A percentile compares a stretch with the other conserved stretches of the same genome.
phyloP scores from a whole-genome alignment of 2,797 vertebrate species.

The Thripadectes ignobilis region DNA sequence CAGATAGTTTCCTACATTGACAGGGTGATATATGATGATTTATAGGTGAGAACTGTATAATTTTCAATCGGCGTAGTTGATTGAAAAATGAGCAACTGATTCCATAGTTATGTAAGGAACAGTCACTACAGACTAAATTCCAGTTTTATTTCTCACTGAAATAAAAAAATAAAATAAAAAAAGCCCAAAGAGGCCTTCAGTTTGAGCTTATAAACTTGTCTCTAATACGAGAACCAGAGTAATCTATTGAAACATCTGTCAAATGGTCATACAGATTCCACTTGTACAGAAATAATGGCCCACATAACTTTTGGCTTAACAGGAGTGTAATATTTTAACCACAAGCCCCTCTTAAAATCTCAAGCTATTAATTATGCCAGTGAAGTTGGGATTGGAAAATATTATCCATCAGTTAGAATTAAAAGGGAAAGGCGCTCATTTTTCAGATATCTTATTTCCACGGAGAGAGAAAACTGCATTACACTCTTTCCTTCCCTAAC shows the following conservation, averaged over 20 bases:
- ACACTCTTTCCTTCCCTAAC: background rate
- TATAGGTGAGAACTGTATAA: background rate
- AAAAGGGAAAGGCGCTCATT: constrained; percentile 10
- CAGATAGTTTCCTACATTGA: background rate
- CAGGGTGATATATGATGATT: background rate
- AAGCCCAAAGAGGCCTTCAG: background rate
- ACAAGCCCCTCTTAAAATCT: constrained; percentile 42
- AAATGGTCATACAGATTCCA: constrained; percentile 19
- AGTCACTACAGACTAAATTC: background rate
- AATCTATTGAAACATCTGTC: constrained; percentile 32
- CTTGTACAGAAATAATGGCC: constrained; percentile 32
- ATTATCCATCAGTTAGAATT: constrained; percentile 21
- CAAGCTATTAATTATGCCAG: constrained; percentile 36
- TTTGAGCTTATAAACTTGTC: background rate
- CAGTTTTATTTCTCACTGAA: background rate
- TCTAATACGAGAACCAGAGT: background rate
- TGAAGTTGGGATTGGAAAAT: constrained; percentile 59
- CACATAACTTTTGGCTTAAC: constrained; percentile 21
- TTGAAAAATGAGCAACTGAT: background rate
- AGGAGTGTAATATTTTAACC: background rate
- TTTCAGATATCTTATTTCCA: constrained; percentile 18
- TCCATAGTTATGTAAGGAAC: background rate
- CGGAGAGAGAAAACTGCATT: background rate
- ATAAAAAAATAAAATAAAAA: background rate
- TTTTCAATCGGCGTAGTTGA: background rate